A percentile compares a stretch with the other conserved stretches of the same genome.
Evolutionary conservation across 1,140 invertebrate genomes (phyloP).

Genomic region (Aphaenogaster rudis): DNA sequence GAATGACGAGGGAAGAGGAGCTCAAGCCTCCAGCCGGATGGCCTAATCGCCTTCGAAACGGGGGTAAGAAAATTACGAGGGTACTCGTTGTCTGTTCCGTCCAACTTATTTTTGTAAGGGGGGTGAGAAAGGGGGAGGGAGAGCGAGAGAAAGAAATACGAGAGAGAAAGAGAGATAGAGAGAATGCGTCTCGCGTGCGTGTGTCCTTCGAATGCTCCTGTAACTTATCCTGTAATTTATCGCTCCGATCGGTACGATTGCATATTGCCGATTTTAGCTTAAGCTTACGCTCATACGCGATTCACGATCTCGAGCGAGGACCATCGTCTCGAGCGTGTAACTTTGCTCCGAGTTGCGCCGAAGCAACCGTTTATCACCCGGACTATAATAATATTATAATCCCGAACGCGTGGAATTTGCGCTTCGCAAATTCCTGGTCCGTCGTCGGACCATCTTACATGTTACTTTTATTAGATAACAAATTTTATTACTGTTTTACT

Average conservation of each 20-base stretch:
- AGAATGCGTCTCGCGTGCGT: slow-evolving; percentile 50
- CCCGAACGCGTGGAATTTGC: background rate
- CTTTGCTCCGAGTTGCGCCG: slow-evolving; percentile 19
- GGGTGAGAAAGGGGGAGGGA: slow-evolving; percentile 59
- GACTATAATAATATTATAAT: background rate
- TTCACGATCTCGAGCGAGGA: background rate
- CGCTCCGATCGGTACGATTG: background rate
- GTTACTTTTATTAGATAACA: slow-evolving; percentile 44
- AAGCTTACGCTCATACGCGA: slow-evolving; percentile 51
- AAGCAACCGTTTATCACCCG: background rate
- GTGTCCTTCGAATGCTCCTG: slow-evolving; percentile 51
- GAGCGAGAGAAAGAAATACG: slow-evolving; percentile 21
- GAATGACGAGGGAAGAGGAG: slow-evolving; percentile 24
- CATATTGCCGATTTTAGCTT: slow-evolving; percentile 28
- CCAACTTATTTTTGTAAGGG: slow-evolving; percentile 84
- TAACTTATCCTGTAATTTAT: slow-evolving; percentile 52
- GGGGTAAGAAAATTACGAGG: slow-evolving; percentile 54
- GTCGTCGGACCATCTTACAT: slow-evolving; percentile 18
- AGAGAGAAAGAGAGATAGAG: slow-evolving; percentile 32
- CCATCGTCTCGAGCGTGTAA: background rate
- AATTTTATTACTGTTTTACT: slow-evolving; percentile 56
- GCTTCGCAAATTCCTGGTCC: background rate
- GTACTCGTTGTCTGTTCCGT: slow-evolving; percentile 79
- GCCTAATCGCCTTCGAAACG: slow-evolving; percentile 45
- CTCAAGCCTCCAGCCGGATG: slow-evolving; percentile 28